Evolutionary conservation across 1,140 invertebrate species (phyloP).

Genomic region (Temnothorax curvispinosus): DNA sequence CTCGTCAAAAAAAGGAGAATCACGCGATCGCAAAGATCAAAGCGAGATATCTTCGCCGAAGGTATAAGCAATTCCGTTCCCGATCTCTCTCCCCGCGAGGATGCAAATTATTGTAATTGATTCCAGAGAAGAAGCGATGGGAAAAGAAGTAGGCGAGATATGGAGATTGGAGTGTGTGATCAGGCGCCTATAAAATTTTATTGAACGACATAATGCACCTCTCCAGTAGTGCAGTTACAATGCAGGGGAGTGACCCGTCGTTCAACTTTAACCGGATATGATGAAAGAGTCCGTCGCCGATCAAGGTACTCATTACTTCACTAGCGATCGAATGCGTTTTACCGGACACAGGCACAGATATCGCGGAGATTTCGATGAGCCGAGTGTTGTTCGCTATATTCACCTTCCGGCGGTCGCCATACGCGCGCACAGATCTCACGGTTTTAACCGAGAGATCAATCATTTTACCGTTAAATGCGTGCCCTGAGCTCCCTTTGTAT

Average conservation of each 20-base stretch:
- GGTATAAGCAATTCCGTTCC: conserved; percentile 55
- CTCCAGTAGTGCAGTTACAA: conserved; percentile 20
- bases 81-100: conserved; percentile 9
- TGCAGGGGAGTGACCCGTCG: not conserved
- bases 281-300: conserved; percentile 48
- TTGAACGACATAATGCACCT: conserved; percentile 62
- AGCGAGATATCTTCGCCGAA: conserved; percentile 51
- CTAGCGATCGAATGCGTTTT: conserved; percentile 14
- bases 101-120: conserved; percentile 65
- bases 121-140: conserved; percentile 15
- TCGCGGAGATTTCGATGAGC: conserved; percentile 30
- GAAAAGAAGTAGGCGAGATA: conserved; percentile 30
- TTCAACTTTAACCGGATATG: conserved; percentile 39
- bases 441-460: conserved; percentile 12
- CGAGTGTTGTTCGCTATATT: conserved; percentile 25
- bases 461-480: conserved; percentile 35
- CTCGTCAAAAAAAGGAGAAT: conserved; percentile 15
- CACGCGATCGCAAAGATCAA: conserved; percentile 33
- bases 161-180: conserved; percentile 40
- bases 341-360: conserved; percentile 19
- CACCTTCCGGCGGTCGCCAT: not conserved
- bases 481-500: not conserved
- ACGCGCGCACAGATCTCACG: not conserved
- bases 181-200: conserved; percentile 60
- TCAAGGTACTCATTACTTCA: conserved; percentile 43